A percentile compares a stretch with the other conserved stretches of the same genome.
phyloP scores from a whole-genome alignment of 2,797 vertebrate genomes.

The Oceanodroma leucorhoa region DNA sequence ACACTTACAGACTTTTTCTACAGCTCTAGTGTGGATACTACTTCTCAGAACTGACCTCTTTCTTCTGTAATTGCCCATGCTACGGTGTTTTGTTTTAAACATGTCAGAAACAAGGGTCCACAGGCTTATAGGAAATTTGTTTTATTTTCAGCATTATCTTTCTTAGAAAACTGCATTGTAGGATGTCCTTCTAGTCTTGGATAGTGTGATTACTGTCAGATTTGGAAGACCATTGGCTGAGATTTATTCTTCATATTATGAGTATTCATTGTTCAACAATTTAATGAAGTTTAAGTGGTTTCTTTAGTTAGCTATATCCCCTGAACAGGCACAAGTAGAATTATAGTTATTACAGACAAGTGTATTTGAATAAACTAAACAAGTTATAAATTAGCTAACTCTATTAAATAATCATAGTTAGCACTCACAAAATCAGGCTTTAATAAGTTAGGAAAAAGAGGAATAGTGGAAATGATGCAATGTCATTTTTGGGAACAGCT shows the following conservation, averaged over 20 bases:
- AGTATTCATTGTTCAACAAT: background rate
- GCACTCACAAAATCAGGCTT: background rate
- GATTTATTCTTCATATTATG: background rate
- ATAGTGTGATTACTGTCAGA: background rate
- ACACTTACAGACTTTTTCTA: background rate
- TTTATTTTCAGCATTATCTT: background rate
- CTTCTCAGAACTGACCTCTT: background rate
- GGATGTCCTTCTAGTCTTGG: background rate
- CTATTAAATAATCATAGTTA: background rate
- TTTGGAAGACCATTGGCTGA: background rate
- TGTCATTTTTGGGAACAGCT: background rate
- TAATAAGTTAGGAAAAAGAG: background rate
- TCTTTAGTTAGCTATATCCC: background rate
- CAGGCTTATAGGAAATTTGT: background rate
- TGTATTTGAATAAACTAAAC: background rate
- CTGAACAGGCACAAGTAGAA: background rate
- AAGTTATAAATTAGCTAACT: background rate
- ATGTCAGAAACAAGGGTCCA: background rate
- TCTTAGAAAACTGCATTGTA: background rate
- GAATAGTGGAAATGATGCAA: background rate
- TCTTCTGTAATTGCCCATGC: background rate
- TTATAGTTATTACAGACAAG: background rate
- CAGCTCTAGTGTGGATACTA: background rate
- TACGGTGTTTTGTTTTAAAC: background rate
- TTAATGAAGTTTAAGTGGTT: background rate